Conservation (phyloP, 2,797 vertebrate species). For the Centropyge bicolor region DNA sequence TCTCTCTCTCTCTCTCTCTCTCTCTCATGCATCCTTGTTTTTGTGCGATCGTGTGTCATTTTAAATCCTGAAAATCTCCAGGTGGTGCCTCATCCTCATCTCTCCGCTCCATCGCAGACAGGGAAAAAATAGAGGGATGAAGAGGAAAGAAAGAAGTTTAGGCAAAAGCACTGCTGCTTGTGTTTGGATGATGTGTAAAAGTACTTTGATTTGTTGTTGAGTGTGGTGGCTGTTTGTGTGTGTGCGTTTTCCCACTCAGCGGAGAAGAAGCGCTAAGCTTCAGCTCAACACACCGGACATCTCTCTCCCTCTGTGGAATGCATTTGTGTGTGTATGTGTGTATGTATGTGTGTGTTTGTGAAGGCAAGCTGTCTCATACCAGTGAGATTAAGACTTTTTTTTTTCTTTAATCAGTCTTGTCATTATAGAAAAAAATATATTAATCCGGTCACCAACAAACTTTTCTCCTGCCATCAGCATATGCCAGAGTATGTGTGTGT, state of each 20-base stretch:
- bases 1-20: background rate
- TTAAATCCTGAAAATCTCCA: constrained; percentile 52
- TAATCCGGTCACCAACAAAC: constrained; percentile 63
- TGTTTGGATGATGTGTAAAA: constrained; percentile 35
- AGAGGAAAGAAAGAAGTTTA: constrained; percentile 28
- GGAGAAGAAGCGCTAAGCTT: constrained; percentile 48
- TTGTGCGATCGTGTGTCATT: constrained; percentile 42
- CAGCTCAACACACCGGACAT: constrained; percentile 43
- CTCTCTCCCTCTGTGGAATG: constrained; percentile 17
- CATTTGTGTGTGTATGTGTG: constrained; percentile 20
- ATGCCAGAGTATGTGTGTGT: constrained; percentile 30
- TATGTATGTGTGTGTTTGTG: constrained; percentile 10
- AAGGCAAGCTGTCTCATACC: constrained; percentile 46
- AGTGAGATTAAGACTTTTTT: constrained; percentile 55
- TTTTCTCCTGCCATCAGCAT: constrained; percentile 63
- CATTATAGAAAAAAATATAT: constrained; percentile 35
- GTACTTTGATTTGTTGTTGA: constrained; percentile 37
- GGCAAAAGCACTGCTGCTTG: constrained; percentile 1
- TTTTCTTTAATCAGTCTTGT: constrained; percentile 47
- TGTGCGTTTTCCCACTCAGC: constrained; percentile 16
- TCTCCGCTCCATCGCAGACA: background rate
- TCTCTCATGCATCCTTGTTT: background rate
- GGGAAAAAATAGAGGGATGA: constrained; percentile 9
- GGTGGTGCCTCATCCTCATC: constrained; percentile 43
- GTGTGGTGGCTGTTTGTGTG: constrained; percentile 9